Evolutionary conservation across 1,140 invertebrate species (phyloP).

Genomic region (Drosophila gunungcola): DNA sequence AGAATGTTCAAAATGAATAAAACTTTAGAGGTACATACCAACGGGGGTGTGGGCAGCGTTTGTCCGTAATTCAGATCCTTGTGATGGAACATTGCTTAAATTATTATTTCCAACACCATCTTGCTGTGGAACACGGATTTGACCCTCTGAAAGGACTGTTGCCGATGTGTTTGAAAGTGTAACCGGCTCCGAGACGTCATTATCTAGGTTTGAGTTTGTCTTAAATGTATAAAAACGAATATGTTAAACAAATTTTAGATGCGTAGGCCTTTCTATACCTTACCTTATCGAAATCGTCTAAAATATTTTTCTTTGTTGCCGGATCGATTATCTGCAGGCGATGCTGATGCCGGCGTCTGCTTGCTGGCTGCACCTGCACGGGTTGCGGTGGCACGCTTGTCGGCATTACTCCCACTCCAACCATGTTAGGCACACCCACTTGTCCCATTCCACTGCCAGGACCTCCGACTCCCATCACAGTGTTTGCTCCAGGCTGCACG

Average conservation of each 20-base stretch:
- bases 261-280: neutral
- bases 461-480: slow-evolving; percentile 59
- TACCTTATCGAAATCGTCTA: slow-evolving; percentile 77
- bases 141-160: slow-evolving; percentile 32
- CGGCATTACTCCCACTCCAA: slow-evolving; percentile 64
- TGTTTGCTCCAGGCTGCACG: slow-evolving; percentile 60
- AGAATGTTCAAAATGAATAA: neutral
- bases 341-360: slow-evolving; percentile 65
- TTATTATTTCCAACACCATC: slow-evolving; percentile 25
- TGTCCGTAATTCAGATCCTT: slow-evolving; percentile 36
- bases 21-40: slow-evolving; percentile 5
- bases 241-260: slow-evolving; percentile 5
- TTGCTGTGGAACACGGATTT: slow-evolving; percentile 37
- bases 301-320: slow-evolving; percentile 74
- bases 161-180: slow-evolving; percentile 7
- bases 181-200: slow-evolving; percentile 51
- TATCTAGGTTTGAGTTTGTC: slow-evolving; percentile 56
- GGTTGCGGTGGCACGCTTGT: slow-evolving; percentile 50
- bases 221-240: slow-evolving; percentile 10
- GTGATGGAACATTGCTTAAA: slow-evolving; percentile 22
- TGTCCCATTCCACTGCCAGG: slow-evolving; percentile 52
- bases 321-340: slow-evolving; percentile 78
- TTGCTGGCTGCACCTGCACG: slow-evolving; percentile 44
- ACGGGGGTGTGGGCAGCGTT: slow-evolving; percentile 39
- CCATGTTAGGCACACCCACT: slow-evolving; percentile 65